These are phyloP conservation scores for Idaea aversata DNA, from an alignment of 2,888 invertebrate species.

Conservation along the genomic window DNA sequence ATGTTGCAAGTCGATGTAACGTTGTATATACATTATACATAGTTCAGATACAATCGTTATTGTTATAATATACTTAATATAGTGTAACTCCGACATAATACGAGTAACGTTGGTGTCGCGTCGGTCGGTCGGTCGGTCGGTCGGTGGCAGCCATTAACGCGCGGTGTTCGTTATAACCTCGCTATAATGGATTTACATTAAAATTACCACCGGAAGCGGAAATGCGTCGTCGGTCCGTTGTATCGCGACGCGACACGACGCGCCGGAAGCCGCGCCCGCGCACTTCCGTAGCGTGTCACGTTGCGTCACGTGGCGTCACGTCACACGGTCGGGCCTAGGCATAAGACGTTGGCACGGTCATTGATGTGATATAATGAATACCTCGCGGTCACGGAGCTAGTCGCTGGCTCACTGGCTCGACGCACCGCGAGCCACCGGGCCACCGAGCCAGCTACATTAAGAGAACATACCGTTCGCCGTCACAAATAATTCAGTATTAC, in stretches of 20 bases:
- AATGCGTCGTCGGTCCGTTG: conserved; percentile 13
- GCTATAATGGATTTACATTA: conserved; percentile 14
- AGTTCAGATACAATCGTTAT: too few species aligned
- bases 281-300: conserved; percentile 10
- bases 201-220: conserved; percentile 15
- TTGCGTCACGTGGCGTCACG: not conserved
- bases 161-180: not conserved
- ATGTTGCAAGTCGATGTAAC: too few species aligned
- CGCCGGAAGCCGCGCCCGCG: conserved; percentile 15
- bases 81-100: too few species aligned
- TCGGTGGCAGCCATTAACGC: too few species aligned
- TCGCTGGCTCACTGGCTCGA: too few species aligned
- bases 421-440: not conserved
- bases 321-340: not conserved
- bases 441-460: conserved; percentile 15
- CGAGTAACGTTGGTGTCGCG: too few species aligned
- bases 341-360: not conserved
- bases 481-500: conserved; percentile 41
- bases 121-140: too few species aligned
- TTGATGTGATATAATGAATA: not conserved
- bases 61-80: too few species aligned
- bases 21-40: too few species aligned
- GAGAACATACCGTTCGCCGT: conserved; percentile 32
- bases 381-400: too few species aligned
- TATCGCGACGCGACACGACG: not conserved